Percentiles rank a stretch among this genome's conserved stretches.
phyloP scores from a whole-genome alignment of 1,140 invertebrate species.

The Mactra quadrangularis region DNA sequence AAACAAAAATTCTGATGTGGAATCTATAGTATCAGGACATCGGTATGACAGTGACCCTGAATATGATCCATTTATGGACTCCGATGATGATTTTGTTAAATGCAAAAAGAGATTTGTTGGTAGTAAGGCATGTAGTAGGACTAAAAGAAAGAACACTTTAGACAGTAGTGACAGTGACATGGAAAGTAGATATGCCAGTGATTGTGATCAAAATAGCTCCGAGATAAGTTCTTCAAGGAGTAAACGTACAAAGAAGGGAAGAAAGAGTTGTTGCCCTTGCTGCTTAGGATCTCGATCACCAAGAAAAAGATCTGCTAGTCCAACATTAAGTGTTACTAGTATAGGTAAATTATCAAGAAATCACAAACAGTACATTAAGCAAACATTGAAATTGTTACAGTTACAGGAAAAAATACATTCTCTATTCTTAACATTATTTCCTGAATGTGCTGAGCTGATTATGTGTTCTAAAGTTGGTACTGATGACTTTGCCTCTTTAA shows the following conservation, averaged over 20 bases:
- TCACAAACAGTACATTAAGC: conserved; percentile 40
- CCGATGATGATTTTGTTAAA: conserved; percentile 55
- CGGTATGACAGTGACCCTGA: conserved; percentile 38
- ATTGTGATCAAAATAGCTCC: conserved; percentile 11
- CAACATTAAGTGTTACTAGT: neutral
- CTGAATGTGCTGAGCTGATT: conserved; percentile 55
- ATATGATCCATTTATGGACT: conserved; percentile 37
- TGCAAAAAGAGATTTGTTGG: neutral
- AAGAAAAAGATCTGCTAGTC: conserved; percentile 4
- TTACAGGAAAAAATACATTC: conserved; percentile 58
- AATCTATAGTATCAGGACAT: conserved; percentile 3
- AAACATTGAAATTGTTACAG: conserved; percentile 21
- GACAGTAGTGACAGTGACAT: conserved; percentile 25
- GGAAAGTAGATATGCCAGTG: conserved; percentile 30
- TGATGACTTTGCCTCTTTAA: conserved; percentile 52
- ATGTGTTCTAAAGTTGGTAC: conserved; percentile 39
- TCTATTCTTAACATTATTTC: conserved; percentile 52
- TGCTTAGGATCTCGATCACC: conserved; percentile 45
- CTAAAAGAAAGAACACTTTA: neutral
- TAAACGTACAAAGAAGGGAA: conserved; percentile 31
- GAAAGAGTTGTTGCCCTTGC: conserved; percentile 52
- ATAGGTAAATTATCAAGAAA: conserved; percentile 42
- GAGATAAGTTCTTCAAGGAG: conserved; percentile 40
- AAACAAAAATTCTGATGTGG: neutral
- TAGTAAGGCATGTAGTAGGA: neutral